These are phyloP conservation scores for Noctua fimbriata DNA, from an alignment of 2,888 invertebrate genomes.

Conservation along the genomic window DNA sequence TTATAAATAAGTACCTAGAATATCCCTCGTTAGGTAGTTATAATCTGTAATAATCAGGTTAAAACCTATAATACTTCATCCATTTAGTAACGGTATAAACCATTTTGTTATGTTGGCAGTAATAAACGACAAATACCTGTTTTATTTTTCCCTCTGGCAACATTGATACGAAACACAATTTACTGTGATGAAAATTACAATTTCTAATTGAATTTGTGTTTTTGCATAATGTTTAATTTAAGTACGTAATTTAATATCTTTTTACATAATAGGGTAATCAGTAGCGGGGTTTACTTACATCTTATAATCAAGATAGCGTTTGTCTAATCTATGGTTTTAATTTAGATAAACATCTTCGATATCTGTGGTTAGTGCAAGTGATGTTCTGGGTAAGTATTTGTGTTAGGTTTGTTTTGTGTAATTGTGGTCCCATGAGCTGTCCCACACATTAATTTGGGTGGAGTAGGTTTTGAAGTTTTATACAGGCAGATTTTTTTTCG, in stretches of 20 bases:
- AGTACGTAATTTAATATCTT: slow-evolving; percentile 28
- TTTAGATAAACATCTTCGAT: slow-evolving; percentile 56
- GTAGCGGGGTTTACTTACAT: slow-evolving; percentile 31
- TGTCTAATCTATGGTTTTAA: slow-evolving; percentile 60
- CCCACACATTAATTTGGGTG: background rate
- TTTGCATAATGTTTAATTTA: slow-evolving; percentile 48
- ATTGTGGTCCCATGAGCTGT: background rate
- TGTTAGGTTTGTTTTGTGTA: background rate
- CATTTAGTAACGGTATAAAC: slow-evolving; percentile 37
- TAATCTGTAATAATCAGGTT: slow-evolving; percentile 33
- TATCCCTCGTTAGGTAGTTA: slow-evolving; percentile 4
- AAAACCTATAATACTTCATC: slow-evolving; percentile 26
- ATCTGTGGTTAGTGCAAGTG: slow-evolving; percentile 10
- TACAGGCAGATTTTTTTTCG: background rate
- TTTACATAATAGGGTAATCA: slow-evolving; percentile 56
- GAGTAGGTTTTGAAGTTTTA: background rate
- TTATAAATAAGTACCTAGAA: background rate
- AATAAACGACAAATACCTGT: slow-evolving; percentile 32
- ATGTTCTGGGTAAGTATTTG: slow-evolving; percentile 13
- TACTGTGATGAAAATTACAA: slow-evolving; percentile 58
- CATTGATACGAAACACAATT: slow-evolving; percentile 34
- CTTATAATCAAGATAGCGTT: slow-evolving; percentile 40
- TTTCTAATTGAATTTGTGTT: slow-evolving; percentile 67
- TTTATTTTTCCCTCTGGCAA: slow-evolving; percentile 53
- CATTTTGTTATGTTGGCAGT: slow-evolving; percentile 40